Percentiles rank a stretch among this genome's conserved stretches.
Evolutionary conservation across 2,113 vertebrate genomes (phyloP).

Genomic region (Apodemus speciosus): DNA sequence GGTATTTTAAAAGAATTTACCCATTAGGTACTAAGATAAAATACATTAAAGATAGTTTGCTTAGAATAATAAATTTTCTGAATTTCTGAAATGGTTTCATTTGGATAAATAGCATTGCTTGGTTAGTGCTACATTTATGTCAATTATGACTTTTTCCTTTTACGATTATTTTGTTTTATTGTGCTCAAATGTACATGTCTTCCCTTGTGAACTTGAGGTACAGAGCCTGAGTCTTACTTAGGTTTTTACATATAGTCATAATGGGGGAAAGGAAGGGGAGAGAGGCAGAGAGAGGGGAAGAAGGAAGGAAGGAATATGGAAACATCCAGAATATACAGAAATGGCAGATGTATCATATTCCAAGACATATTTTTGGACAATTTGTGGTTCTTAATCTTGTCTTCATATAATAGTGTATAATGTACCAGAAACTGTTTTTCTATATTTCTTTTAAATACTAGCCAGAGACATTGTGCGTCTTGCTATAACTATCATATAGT

Average conservation of each 20-base stretch:
- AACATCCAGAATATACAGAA: background rate
- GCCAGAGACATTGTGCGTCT: background rate
- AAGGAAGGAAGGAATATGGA: background rate
- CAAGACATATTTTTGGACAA: background rate
- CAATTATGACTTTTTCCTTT: background rate
- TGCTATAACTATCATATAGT: background rate
- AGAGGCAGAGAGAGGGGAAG: background rate
- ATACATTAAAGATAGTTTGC: background rate
- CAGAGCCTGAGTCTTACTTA: background rate
- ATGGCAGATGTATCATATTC: background rate
- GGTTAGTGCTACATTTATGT: background rate
- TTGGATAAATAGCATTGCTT: background rate
- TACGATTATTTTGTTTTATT: background rate
- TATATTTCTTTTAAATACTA: conserved; percentile 8
- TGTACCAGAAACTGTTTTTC: background rate
- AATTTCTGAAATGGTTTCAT: conserved; percentile 15
- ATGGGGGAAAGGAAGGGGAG: background rate
- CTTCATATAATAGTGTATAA: background rate
- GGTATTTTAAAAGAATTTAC: conserved; percentile 16
- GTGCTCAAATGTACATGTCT: background rate
- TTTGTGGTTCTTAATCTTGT: background rate
- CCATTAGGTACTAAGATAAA: conserved; percentile 18
- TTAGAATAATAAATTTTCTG: conserved; percentile 20
- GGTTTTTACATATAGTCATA: background rate
- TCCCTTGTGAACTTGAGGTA: background rate